A percentile compares a stretch with the other conserved stretches of the same genome.
These are phyloP conservation scores for Syrrhaptes paradoxus DNA, from an alignment of 2,113 vertebrate species.

Conservation along the genomic window DNA sequence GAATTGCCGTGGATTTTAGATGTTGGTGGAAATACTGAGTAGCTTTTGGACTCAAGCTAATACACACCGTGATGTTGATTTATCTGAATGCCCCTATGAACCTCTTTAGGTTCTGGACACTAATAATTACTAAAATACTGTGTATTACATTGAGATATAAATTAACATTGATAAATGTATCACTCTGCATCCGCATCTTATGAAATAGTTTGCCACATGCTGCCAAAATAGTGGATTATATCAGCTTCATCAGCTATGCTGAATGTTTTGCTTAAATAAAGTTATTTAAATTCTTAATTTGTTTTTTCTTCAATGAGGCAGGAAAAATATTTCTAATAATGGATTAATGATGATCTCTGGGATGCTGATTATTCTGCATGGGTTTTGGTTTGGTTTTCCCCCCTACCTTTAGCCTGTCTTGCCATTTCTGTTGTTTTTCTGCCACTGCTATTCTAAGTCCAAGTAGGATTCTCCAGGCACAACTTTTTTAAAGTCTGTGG, in stretches of 20 bases:
- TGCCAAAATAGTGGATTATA: background rate
- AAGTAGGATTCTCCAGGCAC: background rate
- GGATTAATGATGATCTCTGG: background rate
- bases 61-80: background rate
- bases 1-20: background rate
- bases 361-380: background rate
- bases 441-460: background rate
- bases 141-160: background rate
- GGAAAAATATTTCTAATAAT: background rate
- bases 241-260: background rate
- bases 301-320: background rate
- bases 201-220: background rate
- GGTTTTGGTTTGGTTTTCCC: background rate
- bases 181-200: background rate
- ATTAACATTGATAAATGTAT: background rate
- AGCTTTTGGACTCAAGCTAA: background rate
- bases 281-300: background rate
- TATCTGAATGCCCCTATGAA: background rate
- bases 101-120: background rate
- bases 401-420: background rate
- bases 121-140: background rate
- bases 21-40: background rate
- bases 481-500: background rate
- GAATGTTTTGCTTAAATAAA: background rate
- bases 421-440: background rate